These are phyloP conservation scores for Bombus waltoni DNA, from an alignment of 1,140 invertebrate genomes.

Conservation along the genomic window DNA sequence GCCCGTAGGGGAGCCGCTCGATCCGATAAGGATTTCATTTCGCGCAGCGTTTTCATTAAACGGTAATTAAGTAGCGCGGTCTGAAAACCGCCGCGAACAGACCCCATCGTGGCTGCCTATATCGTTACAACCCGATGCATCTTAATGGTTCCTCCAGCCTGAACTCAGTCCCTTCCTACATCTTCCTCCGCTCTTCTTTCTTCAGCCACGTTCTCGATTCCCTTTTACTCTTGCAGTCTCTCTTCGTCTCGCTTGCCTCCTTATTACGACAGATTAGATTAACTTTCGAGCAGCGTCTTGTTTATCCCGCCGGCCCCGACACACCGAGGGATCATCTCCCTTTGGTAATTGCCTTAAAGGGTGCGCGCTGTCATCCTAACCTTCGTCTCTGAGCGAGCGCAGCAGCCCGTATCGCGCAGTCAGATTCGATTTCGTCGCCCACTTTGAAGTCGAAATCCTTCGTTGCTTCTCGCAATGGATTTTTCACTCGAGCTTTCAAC, in stretches of 20 bases:
- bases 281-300: slow-evolving; percentile 71
- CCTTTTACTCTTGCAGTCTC: slow-evolving; percentile 5
- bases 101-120: slow-evolving; percentile 57
- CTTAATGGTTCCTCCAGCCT: slow-evolving; percentile 70
- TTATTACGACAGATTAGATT: slow-evolving; percentile 76
- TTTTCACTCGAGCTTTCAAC: slow-evolving; percentile 26
- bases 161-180: not conserved
- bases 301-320: slow-evolving; percentile 62
- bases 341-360: slow-evolving; percentile 76
- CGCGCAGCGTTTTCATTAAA: slow-evolving; percentile 77
- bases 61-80: slow-evolving; percentile 78
- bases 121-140: slow-evolving; percentile 79
- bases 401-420: slow-evolving; percentile 47
- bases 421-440: slow-evolving; percentile 42
- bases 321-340: slow-evolving; percentile 66
- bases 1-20: slow-evolving; percentile 21
- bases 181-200: not conserved
- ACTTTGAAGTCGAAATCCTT: slow-evolving; percentile 41
- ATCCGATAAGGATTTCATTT: slow-evolving; percentile 79
- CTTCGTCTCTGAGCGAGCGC: not conserved
- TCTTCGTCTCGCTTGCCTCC: slow-evolving; percentile 63
- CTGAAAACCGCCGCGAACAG: slow-evolving; percentile 59
- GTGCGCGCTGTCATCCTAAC: slow-evolving; percentile 42
- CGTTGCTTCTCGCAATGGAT: not conserved
- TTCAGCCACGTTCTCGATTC: not conserved